A percentile compares a stretch with the other conserved stretches of the same genome.
Conservation (phyloP, 2,797 vertebrate genomes). For the Ambastaia sidthimunki region DNA sequence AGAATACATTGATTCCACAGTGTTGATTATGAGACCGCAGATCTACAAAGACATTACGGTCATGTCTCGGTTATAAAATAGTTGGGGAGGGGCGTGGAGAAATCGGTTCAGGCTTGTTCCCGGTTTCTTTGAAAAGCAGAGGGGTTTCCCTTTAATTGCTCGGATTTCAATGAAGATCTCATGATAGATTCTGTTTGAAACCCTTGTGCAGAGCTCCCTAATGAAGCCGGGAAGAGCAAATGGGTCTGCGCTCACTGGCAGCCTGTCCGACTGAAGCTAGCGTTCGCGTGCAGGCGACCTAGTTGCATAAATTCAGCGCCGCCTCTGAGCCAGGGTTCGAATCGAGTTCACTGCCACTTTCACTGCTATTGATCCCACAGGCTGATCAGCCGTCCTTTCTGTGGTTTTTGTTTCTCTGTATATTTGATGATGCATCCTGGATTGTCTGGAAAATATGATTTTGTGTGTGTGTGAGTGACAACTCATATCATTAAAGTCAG, state of each 20-base stretch:
- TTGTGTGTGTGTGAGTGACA: too few species aligned
- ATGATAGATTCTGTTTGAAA: slow-evolving; percentile 59
- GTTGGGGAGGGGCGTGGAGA: slow-evolving; percentile 37
- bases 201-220: slow-evolving; percentile 40
- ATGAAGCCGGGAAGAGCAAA: slow-evolving; percentile 45
- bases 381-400: slow-evolving; percentile 37
- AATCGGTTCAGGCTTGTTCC: slow-evolving; percentile 29
- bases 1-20: slow-evolving; percentile 40
- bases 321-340: slow-evolving; percentile 50
- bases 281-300: slow-evolving; percentile 51
- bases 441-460: too few species aligned
- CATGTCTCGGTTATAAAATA: slow-evolving; percentile 29
- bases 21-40: slow-evolving; percentile 8
- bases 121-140: slow-evolving; percentile 45
- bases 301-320: slow-evolving; percentile 59
- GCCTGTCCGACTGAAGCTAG: slow-evolving; percentile 42
- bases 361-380: slow-evolving; percentile 44
- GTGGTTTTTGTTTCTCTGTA: background rate
- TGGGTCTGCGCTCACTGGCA: background rate
- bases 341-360: slow-evolving; percentile 52
- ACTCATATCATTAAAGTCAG: too few species aligned
- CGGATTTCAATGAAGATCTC: slow-evolving; percentile 47
- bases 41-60: slow-evolving; percentile 32
- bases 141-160: slow-evolving; percentile 58
- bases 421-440: slow-evolving; percentile 12